Percentiles rank a stretch among this genome's conserved stretches.
phyloP scores from a whole-genome alignment of 2,797 vertebrate genomes.

The Paguma larvata region DNA sequence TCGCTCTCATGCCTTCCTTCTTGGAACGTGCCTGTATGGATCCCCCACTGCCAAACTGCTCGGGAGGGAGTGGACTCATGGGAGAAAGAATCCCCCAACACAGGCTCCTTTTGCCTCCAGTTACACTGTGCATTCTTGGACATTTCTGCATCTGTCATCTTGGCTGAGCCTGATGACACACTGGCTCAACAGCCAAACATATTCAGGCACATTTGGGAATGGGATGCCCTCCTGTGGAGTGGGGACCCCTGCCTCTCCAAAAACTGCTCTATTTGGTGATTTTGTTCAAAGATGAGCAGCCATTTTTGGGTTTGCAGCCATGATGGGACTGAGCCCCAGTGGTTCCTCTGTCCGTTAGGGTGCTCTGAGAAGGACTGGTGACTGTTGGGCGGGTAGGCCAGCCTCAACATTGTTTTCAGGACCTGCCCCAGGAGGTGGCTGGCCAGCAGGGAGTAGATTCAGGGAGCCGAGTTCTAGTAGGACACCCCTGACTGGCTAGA shows the following conservation, averaged over 20 bases:
- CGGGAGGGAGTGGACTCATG: not conserved
- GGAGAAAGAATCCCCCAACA: not conserved
- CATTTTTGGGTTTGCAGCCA: not conserved
- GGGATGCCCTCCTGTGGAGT: not conserved
- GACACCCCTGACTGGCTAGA: not conserved
- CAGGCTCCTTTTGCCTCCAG: not conserved
- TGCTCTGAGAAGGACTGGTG: not conserved
- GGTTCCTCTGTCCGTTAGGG: not conserved
- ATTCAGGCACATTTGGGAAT: not conserved
- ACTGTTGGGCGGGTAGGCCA: not conserved
- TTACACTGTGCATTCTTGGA: not conserved
- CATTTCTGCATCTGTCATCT: not conserved
- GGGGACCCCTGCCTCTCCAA: not conserved
- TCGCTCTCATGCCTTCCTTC: not conserved
- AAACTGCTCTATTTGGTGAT: not conserved
- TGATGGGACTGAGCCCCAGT: not conserved
- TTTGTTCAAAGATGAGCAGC: constrained; percentile 22
- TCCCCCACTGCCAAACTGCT: not conserved
- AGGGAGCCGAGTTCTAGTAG: not conserved
- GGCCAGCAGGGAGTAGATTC: not conserved
- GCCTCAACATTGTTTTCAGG: not conserved
- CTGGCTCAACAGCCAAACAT: not conserved
- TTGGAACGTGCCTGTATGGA: not conserved
- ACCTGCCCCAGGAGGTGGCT: not conserved
- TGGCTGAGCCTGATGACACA: not conserved